Percentiles rank a stretch among this genome's conserved stretches.
phyloP scores from a whole-genome alignment of 1,140 invertebrate genomes.

The Camponotus pennsylvanicus region DNA sequence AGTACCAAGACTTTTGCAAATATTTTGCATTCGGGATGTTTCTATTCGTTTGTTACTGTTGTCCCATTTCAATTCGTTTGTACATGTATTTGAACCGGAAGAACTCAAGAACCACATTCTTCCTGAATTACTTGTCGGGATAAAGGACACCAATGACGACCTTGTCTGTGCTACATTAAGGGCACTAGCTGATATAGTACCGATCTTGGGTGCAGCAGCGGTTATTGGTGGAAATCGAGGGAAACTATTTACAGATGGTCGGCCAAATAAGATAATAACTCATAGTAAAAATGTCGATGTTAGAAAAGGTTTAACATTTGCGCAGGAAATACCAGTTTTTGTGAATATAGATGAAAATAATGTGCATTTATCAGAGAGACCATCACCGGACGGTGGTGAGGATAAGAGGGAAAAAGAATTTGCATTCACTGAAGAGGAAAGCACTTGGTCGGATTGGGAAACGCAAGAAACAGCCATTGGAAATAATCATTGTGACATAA shows the following conservation, averaged over 20 bases:
- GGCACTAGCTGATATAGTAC: conserved; percentile 93
- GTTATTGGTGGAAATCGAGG: conserved; percentile 93
- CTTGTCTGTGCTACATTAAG: conserved; percentile 92
- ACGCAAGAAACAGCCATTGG: conserved; percentile 83
- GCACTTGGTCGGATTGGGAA: conserved; percentile 93
- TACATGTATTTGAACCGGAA: conserved; percentile 90
- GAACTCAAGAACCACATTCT: conserved; percentile 90
- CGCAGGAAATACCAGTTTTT: conserved; percentile 8
- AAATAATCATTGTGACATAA: not conserved
- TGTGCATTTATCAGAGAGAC: conserved; percentile 89
- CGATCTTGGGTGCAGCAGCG: conserved; percentile 92
- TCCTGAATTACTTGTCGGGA: conserved; percentile 93
- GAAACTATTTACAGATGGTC: conserved; percentile 93
- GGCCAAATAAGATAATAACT: conserved; percentile 87
- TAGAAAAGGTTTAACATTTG: conserved; percentile 13
- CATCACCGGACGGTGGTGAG: conserved; percentile 93
- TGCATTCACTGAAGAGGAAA: conserved; percentile 85
- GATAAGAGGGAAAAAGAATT: conserved; percentile 87
- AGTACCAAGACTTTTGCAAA: conserved; percentile 90
- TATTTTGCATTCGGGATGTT: conserved; percentile 92
- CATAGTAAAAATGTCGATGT: not conserved
- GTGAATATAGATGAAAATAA: conserved; percentile 51
- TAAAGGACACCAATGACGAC: conserved; percentile 93
- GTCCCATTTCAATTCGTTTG: conserved; percentile 90
- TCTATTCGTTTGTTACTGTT: conserved; percentile 91